Evolutionary conservation across 2,113 vertebrate species (phyloP), one percentile per base, ranked within the genome.

Genomic region (Poeciliopsis turrubarensis): DNA sequence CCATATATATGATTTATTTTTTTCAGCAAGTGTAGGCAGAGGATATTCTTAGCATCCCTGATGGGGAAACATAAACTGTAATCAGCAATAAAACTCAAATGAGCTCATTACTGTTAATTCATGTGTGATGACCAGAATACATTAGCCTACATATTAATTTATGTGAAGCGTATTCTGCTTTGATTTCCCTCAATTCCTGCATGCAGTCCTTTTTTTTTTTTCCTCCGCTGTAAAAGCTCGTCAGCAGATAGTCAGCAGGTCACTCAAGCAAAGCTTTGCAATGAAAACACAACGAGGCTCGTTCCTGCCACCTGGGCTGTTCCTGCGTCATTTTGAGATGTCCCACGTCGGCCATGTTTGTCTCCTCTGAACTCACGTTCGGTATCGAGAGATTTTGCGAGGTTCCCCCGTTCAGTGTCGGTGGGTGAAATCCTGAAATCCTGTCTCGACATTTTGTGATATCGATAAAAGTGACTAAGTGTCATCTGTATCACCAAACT

Each of bases 11-110:
- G 2, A 29, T 29, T 29, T 29, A 29, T 29, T 29, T 29, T 29
- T 29, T 29, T 29, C 10, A 37, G 34, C 44, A 47, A 47, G 44
- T 32, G 54, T 64, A 25, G 25, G 65, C 22, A 0, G 61, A 75
- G 44, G 57, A 62, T 25, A 68, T 68, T 78, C 68, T 71, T 65
- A 51, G 64, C 62, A 76, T 26, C 65, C 68, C 70, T 11, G 1
- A 51, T 2, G 13, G 63, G 60, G 70, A 71, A 44, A 41, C 66
- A 60, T 37, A 47, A 60, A 70, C 26, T 30, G 25, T 81, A 78
- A 78, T 81, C 26, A 74, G 71, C 39, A 76, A 65, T 73, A 84
- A 85, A 73, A 70, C 79, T 72, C 41, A 82, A 78, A 81, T 85
- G 47, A 81, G 41, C 68, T 85, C 41, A 81, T 84, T 83, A 74